Conservation (phyloP, 2,888 invertebrate genomes). For the Ctena decussata region DNA sequence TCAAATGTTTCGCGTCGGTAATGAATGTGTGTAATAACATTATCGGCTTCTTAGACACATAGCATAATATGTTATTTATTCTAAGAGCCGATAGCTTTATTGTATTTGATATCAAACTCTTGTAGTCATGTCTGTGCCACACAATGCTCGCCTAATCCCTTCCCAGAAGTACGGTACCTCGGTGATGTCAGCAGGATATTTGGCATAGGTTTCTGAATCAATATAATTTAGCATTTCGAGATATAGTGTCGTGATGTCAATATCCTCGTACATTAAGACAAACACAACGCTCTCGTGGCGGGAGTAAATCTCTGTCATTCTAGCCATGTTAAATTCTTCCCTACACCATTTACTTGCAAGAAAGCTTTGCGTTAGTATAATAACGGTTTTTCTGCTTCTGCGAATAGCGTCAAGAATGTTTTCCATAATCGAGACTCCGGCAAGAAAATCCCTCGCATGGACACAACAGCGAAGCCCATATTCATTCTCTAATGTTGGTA, state of each 20-base stretch:
- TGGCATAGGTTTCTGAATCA: background rate
- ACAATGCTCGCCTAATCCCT: background rate
- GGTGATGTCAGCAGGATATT: background rate
- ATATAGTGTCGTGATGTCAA: conserved; percentile 19
- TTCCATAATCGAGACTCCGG: conserved; percentile 64
- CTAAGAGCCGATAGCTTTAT: too few relatives aligned
- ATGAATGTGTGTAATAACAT: too few relatives aligned
- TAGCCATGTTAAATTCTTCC: conserved; percentile 72
- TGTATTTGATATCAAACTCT: too few relatives aligned
- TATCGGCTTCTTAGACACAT: too few relatives aligned
- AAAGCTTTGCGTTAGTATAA: conserved; percentile 64
- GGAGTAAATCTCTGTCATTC: conserved; percentile 64
- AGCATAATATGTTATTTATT: too few relatives aligned
- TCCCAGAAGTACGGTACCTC: background rate
- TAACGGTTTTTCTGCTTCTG: conserved; percentile 68
- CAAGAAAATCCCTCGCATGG: conserved; percentile 69
- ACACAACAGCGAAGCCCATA: conserved; percentile 60
- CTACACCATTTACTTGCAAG: conserved; percentile 69
- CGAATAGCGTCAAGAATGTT: conserved; percentile 69
- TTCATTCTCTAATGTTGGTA: background rate
- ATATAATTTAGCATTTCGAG: conserved; percentile 41
- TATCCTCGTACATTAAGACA: conserved; percentile 22
- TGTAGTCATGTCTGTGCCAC: too few relatives aligned
- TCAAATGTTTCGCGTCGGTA: too few relatives aligned
- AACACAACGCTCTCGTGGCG: conserved; percentile 23